Base-by-base conservation (phyloP, 2,113 vertebrate species). In the Calidris pugnax region DNA sequence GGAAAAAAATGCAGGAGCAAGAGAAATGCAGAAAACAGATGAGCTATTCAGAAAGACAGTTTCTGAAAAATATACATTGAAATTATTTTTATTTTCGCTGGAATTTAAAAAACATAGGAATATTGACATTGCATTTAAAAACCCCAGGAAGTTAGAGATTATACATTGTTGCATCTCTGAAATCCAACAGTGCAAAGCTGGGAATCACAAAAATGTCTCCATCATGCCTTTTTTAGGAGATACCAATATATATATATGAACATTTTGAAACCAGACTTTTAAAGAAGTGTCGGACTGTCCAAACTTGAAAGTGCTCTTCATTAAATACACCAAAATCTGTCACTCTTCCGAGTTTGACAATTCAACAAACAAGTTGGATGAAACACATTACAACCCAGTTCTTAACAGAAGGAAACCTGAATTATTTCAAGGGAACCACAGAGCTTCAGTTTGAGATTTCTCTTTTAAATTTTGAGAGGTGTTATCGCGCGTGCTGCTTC, bases 1-100 rank as follows among this genome's bases (percentile, higher is more conserved):
- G 48, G 28, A 63, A 66, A 85, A 85, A 74, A 91, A 14, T 3
- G 4, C 32, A 90, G 30, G 43, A 87, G 59, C 51, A 45, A 57
- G 53, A 7, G 10, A 95, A 85, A 57, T 47, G 86, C 57, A 90
- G 53, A 85, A 95, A 91, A 89, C 86, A 97, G 92, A 81, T 57
- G 47, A 97, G 87, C 81, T 97, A 67, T 93, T 86, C 81, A 88
- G 79, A 96, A 95, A 96, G 79, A 97, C 79, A 89, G 95, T 88
- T 97, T 96, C 94, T 97, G 96, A 94, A 96, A 97, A 98, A 94
- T 79, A 87, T 47, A 97, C 89, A 93, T 27, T 94, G 78, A 97
- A 94, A 97, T 95, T 94, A 80, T 68, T 98, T 97, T 98, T 98
- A 98, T 98, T 98, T 98, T 95, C 76, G 91, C 94, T 96, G 95